Base-by-base conservation (phyloP, 1,140 invertebrate genomes). In the Atta colombica region DNA sequence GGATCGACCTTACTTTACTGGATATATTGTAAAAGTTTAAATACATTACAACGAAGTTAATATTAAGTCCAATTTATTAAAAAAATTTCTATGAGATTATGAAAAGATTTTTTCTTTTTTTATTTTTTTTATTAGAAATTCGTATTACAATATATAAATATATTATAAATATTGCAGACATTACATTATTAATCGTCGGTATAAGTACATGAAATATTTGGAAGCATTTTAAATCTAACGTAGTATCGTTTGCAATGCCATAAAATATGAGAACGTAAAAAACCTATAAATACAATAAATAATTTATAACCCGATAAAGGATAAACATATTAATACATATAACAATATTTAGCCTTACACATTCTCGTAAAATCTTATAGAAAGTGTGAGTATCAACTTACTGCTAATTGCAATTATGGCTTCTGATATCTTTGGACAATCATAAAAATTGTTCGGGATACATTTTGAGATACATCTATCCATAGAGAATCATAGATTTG, bases 391-490 rank as follows among this genome's bases (percentile, higher is more conserved):
- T 18, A 91, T 14, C 68, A 92, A 61, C 69, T 84, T 75, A 3
- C 72, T 25, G 7, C 55, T n/a, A 53, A 90, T 84, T 2, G 21
- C 49, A 16, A 87, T 10, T 31, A 31, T 12, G 89, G 89, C 60
- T 63, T 84, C 39, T 90, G 86, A 69, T 81, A 90, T 63, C 84
- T 80, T 51, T 86, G 89, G 6, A 91, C 80, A 39, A 89, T 75
- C 7, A 92, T 72, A 6, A 87, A 3, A 31, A 31, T 31, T 31
- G 1, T 72, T 35, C n/a, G 72, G 12, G 74, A 81, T 5, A 69
- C 10, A 4, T 63, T 35, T 16, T 10, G 10, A 0, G 66, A 49
- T 18, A 45, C 74, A 61, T 89, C 31, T 0, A 55, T 63, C 91
- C 88, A 92, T 2, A 63, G 14, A 28, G 85, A 78, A 10, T 66